These are phyloP conservation scores for Pseudochaenichthys georgianus DNA, from an alignment of 2,797 vertebrate species.

Conservation along the genomic window DNA sequence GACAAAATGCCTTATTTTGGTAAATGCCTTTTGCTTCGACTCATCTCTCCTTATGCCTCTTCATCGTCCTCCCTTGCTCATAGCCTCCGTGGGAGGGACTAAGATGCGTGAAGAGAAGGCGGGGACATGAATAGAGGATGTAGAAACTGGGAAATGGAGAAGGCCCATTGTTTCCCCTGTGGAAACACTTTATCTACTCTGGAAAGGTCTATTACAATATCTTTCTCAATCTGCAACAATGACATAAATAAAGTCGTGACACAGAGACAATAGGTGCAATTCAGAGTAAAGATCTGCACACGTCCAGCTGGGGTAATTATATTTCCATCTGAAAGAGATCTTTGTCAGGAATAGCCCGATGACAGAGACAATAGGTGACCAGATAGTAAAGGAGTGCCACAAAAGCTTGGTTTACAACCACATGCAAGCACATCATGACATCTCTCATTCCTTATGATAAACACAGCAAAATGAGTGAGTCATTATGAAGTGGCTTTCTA, in stretches of 20 bases:
- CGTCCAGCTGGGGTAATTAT: too few relatives aligned
- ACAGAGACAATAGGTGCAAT: constrained; percentile 16
- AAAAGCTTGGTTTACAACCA: constrained; percentile 28
- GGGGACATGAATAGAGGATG: too few relatives aligned
- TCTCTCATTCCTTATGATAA: constrained; percentile 3
- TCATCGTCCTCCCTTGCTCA: not conserved
- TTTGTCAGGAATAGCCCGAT: too few relatives aligned
- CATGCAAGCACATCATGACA: constrained; percentile 17
- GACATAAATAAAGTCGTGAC: too few relatives aligned
- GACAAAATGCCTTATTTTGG: not conserved
- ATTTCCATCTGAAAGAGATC: too few relatives aligned
- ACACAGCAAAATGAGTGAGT: constrained; percentile 10
- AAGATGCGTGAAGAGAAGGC: not conserved
- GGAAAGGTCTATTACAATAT: constrained; percentile 16
- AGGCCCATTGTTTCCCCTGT: constrained; percentile 5
- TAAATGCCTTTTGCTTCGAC: not conserved
- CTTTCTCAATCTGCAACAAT: constrained; percentile 10
- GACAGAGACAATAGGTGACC: constrained; percentile 19
- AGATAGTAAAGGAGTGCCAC: constrained; percentile 21
- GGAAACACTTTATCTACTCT: constrained; percentile 18
- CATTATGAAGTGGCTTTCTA: constrained; percentile 19
- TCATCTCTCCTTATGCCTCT: not conserved
- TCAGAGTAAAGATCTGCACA: too few relatives aligned
- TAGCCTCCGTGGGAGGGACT: not conserved
- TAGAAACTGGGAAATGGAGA: too few relatives aligned